Conservation (phyloP, 1,140 invertebrate species). For the Bombus pyrosoma region DNA sequence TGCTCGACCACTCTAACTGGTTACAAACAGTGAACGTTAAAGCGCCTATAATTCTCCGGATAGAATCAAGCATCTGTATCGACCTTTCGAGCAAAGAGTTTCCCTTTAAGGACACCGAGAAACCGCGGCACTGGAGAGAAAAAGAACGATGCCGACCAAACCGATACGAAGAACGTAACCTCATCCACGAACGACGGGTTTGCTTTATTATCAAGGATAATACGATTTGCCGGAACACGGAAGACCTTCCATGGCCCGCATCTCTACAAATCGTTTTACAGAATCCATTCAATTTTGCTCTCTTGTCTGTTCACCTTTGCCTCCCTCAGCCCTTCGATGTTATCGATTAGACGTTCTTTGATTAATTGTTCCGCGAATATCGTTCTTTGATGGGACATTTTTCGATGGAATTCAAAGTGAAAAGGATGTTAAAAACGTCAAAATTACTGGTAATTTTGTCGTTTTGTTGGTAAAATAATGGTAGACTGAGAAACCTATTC, state of each 20-base stretch:
- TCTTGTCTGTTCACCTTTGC: constrained; percentile 20
- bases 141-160: not conserved
- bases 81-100: constrained; percentile 3
- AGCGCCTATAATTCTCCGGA: not conserved
- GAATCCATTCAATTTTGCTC: constrained; percentile 52
- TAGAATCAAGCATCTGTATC: constrained; percentile 14
- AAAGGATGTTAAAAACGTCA: not conserved
- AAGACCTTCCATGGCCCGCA: constrained; percentile 38
- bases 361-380: constrained; percentile 29
- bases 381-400: not conserved
- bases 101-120: constrained; percentile 13
- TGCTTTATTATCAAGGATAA: constrained; percentile 56
- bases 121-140: constrained; percentile 12
- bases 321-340: not conserved
- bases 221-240: constrained; percentile 42
- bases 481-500: not conserved
- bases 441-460: not conserved
- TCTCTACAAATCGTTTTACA: constrained; percentile 54
- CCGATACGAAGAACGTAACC: constrained; percentile 43
- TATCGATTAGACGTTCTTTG: constrained; percentile 44
- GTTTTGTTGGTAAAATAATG: not conserved
- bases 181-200: constrained; percentile 27
- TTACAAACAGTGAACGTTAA: not conserved
- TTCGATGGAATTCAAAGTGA: too few species aligned
- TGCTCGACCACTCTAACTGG: not conserved